Conservation (phyloP, 2,797 vertebrate genomes). For the Vireo griseus region DNA sequence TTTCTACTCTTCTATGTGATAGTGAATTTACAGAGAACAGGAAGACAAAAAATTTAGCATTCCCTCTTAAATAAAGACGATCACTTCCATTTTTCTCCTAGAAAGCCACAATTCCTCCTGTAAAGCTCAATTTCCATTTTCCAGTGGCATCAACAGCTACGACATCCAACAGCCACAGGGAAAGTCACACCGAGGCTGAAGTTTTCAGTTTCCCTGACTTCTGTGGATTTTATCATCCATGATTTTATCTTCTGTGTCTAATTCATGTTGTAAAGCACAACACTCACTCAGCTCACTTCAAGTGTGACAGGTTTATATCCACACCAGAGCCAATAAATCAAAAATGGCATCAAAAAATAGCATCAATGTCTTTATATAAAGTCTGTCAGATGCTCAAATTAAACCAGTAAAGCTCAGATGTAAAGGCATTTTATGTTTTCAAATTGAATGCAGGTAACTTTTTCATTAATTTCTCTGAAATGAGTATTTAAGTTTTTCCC, state of each 20-base stretch:
- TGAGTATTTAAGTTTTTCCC: neutral
- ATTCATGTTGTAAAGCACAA: neutral
- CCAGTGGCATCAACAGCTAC: neutral
- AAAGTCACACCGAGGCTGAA: neutral
- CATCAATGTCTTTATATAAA: neutral
- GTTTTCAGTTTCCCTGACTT: neutral
- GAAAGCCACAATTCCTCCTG: neutral
- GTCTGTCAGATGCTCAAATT: neutral
- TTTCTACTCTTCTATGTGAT: neutral
- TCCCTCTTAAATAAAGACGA: neutral
- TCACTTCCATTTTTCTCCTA: neutral
- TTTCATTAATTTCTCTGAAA: neutral
- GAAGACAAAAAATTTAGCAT: neutral
- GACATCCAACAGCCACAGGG: rapidly evolving
- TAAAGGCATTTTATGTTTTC: neutral
- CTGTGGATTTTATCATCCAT: neutral
- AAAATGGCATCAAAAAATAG: neutral
- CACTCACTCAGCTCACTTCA: neutral
- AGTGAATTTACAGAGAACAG: neutral
- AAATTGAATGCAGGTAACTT: neutral
- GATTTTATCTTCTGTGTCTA: neutral
- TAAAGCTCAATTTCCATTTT: neutral
- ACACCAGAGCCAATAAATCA: neutral
- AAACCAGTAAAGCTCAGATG: neutral
- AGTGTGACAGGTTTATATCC: neutral